These are phyloP conservation scores for Crocidura indochinensis DNA, from an alignment of 2,797 vertebrate genomes.

Conservation along the genomic window DNA sequence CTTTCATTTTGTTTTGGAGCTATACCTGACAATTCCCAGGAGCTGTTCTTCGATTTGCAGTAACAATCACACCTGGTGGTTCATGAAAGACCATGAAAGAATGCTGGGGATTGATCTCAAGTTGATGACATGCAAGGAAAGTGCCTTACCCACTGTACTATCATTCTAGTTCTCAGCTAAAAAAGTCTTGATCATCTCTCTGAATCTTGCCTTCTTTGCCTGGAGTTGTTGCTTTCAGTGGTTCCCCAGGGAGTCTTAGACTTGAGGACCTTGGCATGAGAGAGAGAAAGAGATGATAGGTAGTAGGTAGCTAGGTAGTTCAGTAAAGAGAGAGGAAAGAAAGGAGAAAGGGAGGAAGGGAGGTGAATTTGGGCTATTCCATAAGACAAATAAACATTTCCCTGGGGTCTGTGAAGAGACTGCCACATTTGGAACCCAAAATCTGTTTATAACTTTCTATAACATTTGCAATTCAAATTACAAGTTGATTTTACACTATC, in stretches of 20 bases:
- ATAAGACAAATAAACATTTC: neutral
- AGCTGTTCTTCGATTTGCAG: too few species aligned
- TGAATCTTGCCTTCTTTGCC: neutral
- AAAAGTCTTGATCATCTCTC: slow-evolving; percentile 7
- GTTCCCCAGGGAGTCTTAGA: neutral
- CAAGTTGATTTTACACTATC: neutral
- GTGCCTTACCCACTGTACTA: too few species aligned
- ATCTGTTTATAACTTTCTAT: slow-evolving; percentile 35
- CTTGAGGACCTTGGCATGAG: neutral
- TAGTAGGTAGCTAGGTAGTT: too few species aligned
- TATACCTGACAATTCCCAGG: too few species aligned
- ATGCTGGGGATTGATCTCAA: too few species aligned
- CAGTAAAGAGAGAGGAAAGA: neutral
- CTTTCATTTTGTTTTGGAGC: too few species aligned
- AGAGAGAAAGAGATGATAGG: neutral
- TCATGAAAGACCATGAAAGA: too few species aligned
- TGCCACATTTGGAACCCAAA: slow-evolving; percentile 12
- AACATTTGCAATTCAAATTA: slow-evolving; percentile 39
- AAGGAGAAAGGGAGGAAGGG: neutral
- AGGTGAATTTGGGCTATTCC: neutral
- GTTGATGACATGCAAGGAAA: too few species aligned
- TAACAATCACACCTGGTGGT: too few species aligned
- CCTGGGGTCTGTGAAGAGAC: slow-evolving; percentile 5
- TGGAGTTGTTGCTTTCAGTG: neutral
- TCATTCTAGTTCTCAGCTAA: too few species aligned